Conservation (phyloP, 1,140 invertebrate genomes). For the Drosophila lini region DNA sequence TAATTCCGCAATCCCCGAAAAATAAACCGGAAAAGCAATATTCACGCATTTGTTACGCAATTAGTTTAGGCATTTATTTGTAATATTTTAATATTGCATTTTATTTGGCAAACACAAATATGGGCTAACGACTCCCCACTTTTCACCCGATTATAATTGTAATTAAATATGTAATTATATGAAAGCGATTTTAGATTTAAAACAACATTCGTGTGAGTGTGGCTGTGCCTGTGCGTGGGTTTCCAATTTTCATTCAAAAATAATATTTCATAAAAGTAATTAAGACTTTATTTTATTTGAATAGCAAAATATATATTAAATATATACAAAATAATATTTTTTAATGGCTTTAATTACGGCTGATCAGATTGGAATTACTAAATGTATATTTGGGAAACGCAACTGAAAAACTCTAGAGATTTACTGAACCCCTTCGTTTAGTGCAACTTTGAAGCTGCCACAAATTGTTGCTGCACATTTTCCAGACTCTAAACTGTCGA, state of each 20-base stretch:
- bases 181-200: constrained; percentile 11
- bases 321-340: neutral
- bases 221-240: too few relatives aligned
- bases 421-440: too few relatives aligned
- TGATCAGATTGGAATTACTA: neutral
- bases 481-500: constrained; percentile 1
- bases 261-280: constrained; percentile 1
- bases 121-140: neutral
- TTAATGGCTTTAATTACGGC: neutral
- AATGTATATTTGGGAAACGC: too few relatives aligned
- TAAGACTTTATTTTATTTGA: constrained; percentile 8
- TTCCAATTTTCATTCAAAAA: neutral
- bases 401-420: neutral
- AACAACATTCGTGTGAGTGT: constrained; percentile 5
- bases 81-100: neutral
- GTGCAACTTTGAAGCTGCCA: neutral
- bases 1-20: constrained; percentile 1
- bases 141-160: constrained; percentile 2
- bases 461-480: neutral
- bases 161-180: constrained; percentile 40
- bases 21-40: constrained; percentile 9
- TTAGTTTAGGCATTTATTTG: constrained; percentile 7
- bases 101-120: neutral
- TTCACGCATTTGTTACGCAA: constrained; percentile 1
- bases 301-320: neutral